phyloP scores from a whole-genome alignment of 2,113 vertebrate species.

The Sorex araneus region DNA sequence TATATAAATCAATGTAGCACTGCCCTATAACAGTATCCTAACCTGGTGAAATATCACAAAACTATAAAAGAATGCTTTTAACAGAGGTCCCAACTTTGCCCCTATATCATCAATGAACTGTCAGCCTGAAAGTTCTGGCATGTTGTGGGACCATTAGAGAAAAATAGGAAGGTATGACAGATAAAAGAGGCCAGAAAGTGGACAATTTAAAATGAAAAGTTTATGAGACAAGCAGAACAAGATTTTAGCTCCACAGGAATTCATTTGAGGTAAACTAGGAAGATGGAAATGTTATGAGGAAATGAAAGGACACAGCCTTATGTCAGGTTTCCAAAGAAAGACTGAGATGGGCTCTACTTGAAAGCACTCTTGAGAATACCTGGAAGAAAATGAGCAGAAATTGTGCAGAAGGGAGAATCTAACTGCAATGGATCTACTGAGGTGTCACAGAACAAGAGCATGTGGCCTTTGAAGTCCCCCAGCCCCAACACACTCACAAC shows the following conservation, averaged over 20 bases:
- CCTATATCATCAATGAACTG: slow-evolving; percentile 74
- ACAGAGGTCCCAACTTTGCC: slow-evolving; percentile 66
- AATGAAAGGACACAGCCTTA: slow-evolving; percentile 48
- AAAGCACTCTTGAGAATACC: not conserved
- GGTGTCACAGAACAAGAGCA: not conserved
- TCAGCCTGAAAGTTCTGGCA: slow-evolving; percentile 72
- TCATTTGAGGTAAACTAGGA: slow-evolving; percentile 56
- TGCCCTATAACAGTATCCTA: slow-evolving; percentile 47
- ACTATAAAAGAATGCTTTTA: slow-evolving; percentile 77
- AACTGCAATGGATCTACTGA: not conserved
- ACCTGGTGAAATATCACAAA: slow-evolving; percentile 74
- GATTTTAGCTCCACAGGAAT: slow-evolving; percentile 44
- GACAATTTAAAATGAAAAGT: slow-evolving; percentile 73
- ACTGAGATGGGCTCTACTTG: not conserved
- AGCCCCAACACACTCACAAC: not conserved
- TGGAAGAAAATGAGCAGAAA: not conserved
- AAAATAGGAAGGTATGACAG: slow-evolving; percentile 41
- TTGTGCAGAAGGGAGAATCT: not conserved
- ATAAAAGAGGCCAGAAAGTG: slow-evolving; percentile 60
- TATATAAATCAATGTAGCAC: slow-evolving; percentile 73
- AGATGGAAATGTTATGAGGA: slow-evolving; percentile 49
- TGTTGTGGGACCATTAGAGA: slow-evolving; percentile 58
- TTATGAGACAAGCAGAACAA: slow-evolving; percentile 37
- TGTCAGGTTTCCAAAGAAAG: not conserved
- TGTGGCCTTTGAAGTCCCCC: not conserved